Base-by-base conservation (phyloP, 2,888 invertebrate species). In the Aleiodes alternator region DNA sequence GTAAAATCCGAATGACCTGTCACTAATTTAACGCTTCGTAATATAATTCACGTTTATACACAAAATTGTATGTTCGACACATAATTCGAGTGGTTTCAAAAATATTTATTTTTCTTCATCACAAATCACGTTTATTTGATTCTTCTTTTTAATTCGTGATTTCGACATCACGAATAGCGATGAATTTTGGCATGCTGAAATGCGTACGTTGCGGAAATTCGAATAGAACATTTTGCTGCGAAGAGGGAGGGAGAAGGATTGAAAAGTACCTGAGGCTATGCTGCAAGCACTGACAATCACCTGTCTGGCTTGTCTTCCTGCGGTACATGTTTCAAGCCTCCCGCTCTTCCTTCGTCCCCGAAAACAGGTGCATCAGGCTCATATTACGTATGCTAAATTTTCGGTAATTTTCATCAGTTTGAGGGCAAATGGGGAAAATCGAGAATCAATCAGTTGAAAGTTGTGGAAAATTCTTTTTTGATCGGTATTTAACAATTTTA, bases 201-300 rank as follows among this genome's bases (percentile, higher is more conserved):
- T 68, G 31, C 68, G 34, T 34, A 31, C 8, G 12, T 23, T 34
- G 34, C 16, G 23, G 43, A 51, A 68, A 12, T 51, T 23, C 9
- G 16, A 48, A 64, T 64, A 48, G 38, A 72, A 72, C 55, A 38
- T 69, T 76, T 57, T 43, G 8, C 38, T 38, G 38, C 8, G 55
- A 56, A 50, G 11, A 29, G 71, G 55, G 53, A 64, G 31, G 57
- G 31, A 43, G 71, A 48, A 23, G 50, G 43, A 61, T 61, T 34
- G 56, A 55, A 82, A 84, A 83, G 82, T 82, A 85, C 86, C 85
- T 82, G 72, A 72, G 82, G 84, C 82, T 77, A 78, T 79, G 83
- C 84, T 79, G 72, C 80, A 72, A 77, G 87, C 85, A 85, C 87
- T 87, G 88, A 87, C 88, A 88, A 84, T 88, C 88, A 88, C 86